Evolutionary conservation across 2,888 invertebrate genomes (phyloP), one percentile per base, ranked within the genome.

Genomic region (Octodonta nipae): DNA sequence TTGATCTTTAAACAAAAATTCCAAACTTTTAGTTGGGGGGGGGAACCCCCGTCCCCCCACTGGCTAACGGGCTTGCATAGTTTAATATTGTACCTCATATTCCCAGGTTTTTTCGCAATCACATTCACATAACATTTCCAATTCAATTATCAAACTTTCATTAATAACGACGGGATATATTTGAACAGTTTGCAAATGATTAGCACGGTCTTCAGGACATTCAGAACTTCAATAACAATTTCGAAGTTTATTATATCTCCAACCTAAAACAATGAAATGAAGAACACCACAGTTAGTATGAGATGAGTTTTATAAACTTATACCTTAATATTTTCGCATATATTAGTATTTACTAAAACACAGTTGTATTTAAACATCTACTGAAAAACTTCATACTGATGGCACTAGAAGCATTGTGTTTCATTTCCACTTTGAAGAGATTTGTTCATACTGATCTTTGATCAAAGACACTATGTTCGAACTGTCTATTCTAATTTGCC

Each of bases 401-500:
- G 28, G 81, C 76, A 50, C 78, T 79, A 35, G 79, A 79, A 6
- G 87, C 80, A 46, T 83, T 86, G 50, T 91, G 87, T 60, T 84
- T 89, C 78, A 95, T 79, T 65, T 87, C 86, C 1, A 93, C 84
- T 0, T 75, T 26, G 92, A 91, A 11, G 89, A 87, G 57, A 93
- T 93, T 77, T 84, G 84, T 83, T 88, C 43, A 30, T 55, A 56
- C 31, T 54, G 51, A 28, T 52, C 82, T 48, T 79, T 76, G 40
- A 99, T 91, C 28, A 98, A 71, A 41, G 91, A 82, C 6, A 99
- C 96, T 33, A 98, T 86, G 60, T 98, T 98, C 37, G 85, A 83
- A 1, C 96, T 96, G 66, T 98, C 93, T 29, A 77, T 22, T 87
- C 85, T 13, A 98, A 70, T 38, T 79, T 75, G 12, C 45, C 43